Percentiles rank a stretch among this genome's conserved stretches.
Conservation (phyloP, 2,113 vertebrate genomes). For the Ovis canadensis region DNA sequence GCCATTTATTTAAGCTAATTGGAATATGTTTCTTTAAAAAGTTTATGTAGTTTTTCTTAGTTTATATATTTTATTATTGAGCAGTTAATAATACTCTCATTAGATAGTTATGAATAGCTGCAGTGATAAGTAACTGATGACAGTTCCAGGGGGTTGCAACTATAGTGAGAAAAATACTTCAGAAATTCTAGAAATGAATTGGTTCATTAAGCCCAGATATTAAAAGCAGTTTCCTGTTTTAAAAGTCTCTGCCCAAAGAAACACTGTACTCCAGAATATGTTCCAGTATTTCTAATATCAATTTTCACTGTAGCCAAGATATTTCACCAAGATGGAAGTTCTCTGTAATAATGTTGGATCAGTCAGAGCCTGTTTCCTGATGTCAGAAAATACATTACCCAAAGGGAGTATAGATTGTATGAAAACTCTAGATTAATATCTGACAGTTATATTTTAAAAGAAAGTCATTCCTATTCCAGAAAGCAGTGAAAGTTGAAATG, state of each 20-base stretch:
- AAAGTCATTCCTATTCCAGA: background rate
- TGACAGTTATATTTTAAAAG: conserved; percentile 17
- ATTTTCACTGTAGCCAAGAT: background rate
- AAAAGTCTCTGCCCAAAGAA: background rate
- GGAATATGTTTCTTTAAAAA: background rate
- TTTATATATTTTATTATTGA: background rate
- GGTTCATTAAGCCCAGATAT: background rate
- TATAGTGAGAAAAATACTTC: background rate
- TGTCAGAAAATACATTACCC: background rate
- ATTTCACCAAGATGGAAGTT: background rate
- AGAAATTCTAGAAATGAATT: background rate
- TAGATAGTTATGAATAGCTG: background rate
- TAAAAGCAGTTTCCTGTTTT: background rate
- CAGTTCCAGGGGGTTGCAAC: background rate
- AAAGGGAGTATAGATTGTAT: background rate
- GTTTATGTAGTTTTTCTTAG: background rate
- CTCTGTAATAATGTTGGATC: background rate
- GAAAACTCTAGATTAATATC: conserved; percentile 7
- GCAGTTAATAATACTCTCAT: background rate
- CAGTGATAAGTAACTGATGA: background rate
- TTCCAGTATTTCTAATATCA: background rate
- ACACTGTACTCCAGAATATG: background rate
- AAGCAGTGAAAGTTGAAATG: background rate
- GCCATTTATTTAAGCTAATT: background rate
- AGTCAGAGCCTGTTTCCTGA: background rate